phyloP scores from a whole-genome alignment of 2,888 invertebrate species.

The Cerastis leucographa region DNA sequence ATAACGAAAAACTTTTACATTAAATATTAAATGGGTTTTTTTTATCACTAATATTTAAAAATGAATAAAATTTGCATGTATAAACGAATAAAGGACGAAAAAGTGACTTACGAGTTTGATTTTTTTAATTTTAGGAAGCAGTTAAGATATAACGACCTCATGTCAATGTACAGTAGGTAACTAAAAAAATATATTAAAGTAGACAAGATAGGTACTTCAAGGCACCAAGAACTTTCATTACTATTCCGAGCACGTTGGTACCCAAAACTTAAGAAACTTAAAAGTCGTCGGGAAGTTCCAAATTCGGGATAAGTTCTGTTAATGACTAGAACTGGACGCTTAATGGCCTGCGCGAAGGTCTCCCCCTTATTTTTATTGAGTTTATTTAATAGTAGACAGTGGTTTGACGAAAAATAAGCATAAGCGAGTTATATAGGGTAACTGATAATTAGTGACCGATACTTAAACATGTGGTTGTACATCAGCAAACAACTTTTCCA shows the following conservation, averaged over 20 bases:
- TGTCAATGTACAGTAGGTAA: neutral
- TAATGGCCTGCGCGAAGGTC: neutral
- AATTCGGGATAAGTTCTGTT: constrained; percentile 28
- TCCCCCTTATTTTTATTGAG: constrained; percentile 2
- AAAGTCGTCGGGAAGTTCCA: constrained; percentile 29
- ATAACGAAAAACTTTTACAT: neutral
- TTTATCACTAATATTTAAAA: no score
- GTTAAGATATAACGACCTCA: neutral
- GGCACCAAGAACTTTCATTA: constrained; percentile 7
- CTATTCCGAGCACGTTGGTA: constrained; percentile 22
- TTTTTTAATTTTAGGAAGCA: neutral
- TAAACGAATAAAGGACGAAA: no score
- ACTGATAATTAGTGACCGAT: no score
- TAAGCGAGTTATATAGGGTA: no score
- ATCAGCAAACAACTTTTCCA: no score
- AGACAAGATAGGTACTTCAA: neutral
- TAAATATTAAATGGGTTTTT: no score
- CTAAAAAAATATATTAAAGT: neutral
- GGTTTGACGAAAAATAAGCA: neutral
- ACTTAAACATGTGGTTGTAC: no score
- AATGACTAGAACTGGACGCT: constrained; percentile 18
- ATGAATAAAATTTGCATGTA: no score
- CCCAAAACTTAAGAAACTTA: constrained; percentile 27
- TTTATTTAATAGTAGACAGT: neutral
- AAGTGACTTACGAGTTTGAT: no score